phyloP scores from a whole-genome alignment of 92 coral and sea anemone species.

The Blastomussa wellsi region DNA sequence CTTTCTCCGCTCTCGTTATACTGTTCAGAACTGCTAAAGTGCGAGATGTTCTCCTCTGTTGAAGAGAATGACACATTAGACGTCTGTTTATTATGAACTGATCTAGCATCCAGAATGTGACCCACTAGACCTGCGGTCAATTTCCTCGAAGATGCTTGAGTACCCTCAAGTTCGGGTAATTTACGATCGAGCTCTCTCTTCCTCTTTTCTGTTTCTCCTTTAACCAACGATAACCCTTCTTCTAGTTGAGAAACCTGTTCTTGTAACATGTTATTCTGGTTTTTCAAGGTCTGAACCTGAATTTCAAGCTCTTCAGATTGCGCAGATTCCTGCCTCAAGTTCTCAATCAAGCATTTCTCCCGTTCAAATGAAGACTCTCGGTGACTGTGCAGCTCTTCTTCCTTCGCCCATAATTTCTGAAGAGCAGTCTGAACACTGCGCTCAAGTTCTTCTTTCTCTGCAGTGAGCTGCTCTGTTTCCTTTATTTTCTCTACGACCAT shows the following conservation, averaged over 20 bases:
- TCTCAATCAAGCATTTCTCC: conserved; percentile 23
- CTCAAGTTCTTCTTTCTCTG: conserved; percentile 35
- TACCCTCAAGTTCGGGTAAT: conserved; percentile 18
- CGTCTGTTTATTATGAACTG: conserved; percentile 1
- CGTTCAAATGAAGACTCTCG: conserved; percentile 6
- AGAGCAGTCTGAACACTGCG: conserved; percentile 25
- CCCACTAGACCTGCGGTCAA: conserved; percentile 13
- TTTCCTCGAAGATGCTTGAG: conserved; percentile 2
- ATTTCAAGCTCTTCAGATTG: conserved; percentile 22
- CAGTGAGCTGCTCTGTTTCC: conserved; percentile 22
- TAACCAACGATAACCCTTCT: conserved; percentile 2
- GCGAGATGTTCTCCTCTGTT: conserved; percentile 4
- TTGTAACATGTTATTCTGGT: conserved; percentile 15
- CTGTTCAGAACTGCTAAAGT: conserved; percentile 6
- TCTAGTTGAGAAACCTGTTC: conserved; percentile 29
- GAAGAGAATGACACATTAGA: background rate
- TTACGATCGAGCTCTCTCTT: background rate
- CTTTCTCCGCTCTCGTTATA: conserved; percentile 22
- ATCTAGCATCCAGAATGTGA: conserved; percentile 11
- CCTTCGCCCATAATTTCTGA: conserved; percentile 37
- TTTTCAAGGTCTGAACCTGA: conserved; percentile 19
- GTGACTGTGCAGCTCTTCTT: conserved; percentile 26
- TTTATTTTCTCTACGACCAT: conserved; percentile 24
- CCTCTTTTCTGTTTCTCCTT: conserved; percentile 1
- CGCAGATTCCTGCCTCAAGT: conserved; percentile 22